Conservation (phyloP, 1,140 invertebrate genomes). For the Pygmarrhopalites habei region DNA sequence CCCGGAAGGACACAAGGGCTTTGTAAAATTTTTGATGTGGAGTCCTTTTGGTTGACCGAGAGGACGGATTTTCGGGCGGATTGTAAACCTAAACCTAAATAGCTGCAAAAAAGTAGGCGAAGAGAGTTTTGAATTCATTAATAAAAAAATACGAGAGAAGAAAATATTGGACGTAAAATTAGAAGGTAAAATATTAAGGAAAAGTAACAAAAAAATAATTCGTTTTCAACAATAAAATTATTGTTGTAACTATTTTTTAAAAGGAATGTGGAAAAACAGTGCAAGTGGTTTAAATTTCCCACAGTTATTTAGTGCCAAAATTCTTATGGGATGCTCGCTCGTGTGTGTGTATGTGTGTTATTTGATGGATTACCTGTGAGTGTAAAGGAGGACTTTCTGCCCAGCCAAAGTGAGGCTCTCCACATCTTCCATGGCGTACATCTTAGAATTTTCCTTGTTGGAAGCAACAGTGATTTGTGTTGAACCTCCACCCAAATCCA, state of each 20-base stretch:
- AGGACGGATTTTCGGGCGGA: constrained; percentile 74
- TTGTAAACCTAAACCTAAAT: constrained; percentile 81
- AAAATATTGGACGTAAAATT: no score
- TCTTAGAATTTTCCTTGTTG: constrained; percentile 31
- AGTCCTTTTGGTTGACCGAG: constrained; percentile 48
- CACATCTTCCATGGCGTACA: constrained; percentile 53
- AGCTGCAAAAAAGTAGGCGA: constrained; percentile 57
- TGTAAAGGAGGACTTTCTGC: constrained; percentile 64
- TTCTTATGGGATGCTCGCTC: no score
- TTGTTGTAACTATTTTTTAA: no score
- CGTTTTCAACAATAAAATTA: no score
- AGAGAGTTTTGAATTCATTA: no score
- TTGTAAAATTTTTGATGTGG: constrained; percentile 46
- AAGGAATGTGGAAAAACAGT: no score
- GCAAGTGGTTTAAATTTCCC: no score
- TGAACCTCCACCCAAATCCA: constrained; percentile 92
- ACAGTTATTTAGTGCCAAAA: no score
- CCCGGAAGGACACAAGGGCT: constrained; percentile 74
- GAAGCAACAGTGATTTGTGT: constrained; percentile 81
- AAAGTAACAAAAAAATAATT: no score
- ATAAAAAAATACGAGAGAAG: no score
- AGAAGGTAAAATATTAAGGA: no score
- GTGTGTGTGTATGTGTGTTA: no score
- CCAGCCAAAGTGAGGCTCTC: constrained; percentile 59
- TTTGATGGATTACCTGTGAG: constrained; percentile 55